phyloP scores from a whole-genome alignment of 1,140 invertebrate species.

The Drosophila pectinifera region DNA sequence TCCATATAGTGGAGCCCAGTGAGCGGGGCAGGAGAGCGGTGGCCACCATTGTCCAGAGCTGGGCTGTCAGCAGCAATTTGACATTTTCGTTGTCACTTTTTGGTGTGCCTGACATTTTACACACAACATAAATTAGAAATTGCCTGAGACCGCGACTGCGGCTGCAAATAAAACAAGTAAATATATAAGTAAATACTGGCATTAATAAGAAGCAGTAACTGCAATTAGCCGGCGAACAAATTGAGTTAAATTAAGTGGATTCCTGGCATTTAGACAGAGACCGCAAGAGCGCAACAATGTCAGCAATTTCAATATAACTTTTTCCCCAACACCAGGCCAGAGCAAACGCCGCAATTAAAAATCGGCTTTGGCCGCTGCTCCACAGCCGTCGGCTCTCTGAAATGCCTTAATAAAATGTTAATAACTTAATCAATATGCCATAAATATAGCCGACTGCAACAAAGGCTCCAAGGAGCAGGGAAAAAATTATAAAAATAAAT shows the following conservation, averaged over 20 bases:
- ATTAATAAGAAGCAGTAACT: background rate
- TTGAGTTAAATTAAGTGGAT: slow-evolving; percentile 70
- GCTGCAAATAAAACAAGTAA: slow-evolving; percentile 53
- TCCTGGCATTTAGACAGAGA: slow-evolving; percentile 53
- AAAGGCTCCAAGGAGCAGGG: slow-evolving; percentile 58
- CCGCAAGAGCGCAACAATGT: slow-evolving; percentile 31
- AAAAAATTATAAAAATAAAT: slow-evolving; percentile 79
- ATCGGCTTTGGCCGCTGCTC: slow-evolving; percentile 69
- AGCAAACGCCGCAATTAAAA: slow-evolving; percentile 55
- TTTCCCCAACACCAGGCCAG: slow-evolving; percentile 7
- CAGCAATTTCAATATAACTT: slow-evolving; percentile 52
- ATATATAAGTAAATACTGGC: slow-evolving; percentile 28
- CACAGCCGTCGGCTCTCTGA: slow-evolving; percentile 68
- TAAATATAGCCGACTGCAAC: slow-evolving; percentile 65
- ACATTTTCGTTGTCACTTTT: slow-evolving; percentile 78
- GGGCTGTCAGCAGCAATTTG: slow-evolving; percentile 73
- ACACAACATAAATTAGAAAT: slow-evolving; percentile 80
- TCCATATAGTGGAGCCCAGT: too few species aligned
- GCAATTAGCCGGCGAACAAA: slow-evolving; percentile 65
- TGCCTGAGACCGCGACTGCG: slow-evolving; percentile 24
- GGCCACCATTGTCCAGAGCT: slow-evolving; percentile 57
- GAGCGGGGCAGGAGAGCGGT: background rate
- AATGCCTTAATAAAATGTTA: slow-evolving; percentile 83
- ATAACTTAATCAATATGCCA: slow-evolving; percentile 83
- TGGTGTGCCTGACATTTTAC: slow-evolving; percentile 71